Base-by-base conservation (phyloP, 2,888 invertebrate species). In the Melikaiella ostensackeni region DNA sequence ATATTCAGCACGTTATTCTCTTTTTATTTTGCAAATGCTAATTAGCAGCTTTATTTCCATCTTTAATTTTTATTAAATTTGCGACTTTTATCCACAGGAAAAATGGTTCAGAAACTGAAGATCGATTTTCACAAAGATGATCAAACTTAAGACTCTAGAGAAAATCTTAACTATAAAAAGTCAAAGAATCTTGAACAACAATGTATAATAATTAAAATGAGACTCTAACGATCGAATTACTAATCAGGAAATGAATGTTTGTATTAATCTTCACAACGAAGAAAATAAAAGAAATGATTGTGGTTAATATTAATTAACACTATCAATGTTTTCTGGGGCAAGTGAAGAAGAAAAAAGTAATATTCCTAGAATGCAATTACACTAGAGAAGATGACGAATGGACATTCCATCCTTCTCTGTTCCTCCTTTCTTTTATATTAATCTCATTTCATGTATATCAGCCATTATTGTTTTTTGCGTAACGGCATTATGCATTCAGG, bases 401-500 rank as follows among this genome's bases (percentile, higher is more conserved):
- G n/a, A 38, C 77, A 75, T 80, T 66, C 27, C 30, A 77, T 76
- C 74, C 50, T 50, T 1, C 30, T 33, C 5, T 50, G 19, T n/a
- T 30, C 9, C 50, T 33, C 33, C n/a, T 50, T 33, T 50, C 64
- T 30, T 35, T 61, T 75, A 75, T 70, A 62, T 61, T 64, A 24
- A 21, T 75, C 75, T 80, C 27, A 73, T 74, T 66, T 57, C 63
- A 55, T 59, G 64, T 80, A 35, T 73, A 57, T 74, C 76, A 70
- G 50, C 30, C 77, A 59, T 84, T 82, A 81, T 82, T 82, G 76
- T 87, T 88, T 86, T 88, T 87, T 87, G 86, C 88, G 84, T 88
- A 88, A 89, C 84, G 81, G 80, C 84, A 82, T 88, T 86, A 88
- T 82, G 85, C 84, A 85, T 83, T 85, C 86, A 85, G 83, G 83